Evolutionary conservation across 2,888 invertebrate species (phyloP).

Genomic region (Tetrapedia diversipes): DNA sequence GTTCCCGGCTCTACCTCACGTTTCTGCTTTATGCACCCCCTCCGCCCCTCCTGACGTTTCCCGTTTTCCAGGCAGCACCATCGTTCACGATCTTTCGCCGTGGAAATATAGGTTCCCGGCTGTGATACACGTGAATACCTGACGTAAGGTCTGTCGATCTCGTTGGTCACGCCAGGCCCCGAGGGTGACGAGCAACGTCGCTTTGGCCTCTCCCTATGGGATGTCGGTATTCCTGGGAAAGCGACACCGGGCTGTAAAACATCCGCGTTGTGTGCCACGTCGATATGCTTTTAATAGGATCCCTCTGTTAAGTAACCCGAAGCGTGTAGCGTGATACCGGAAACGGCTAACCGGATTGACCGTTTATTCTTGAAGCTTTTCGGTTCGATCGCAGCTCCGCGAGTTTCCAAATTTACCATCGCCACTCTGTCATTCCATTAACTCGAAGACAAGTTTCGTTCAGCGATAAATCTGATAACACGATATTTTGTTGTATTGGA

Average conservation of each 20-base stretch:
- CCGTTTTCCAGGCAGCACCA: no score
- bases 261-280: conserved; percentile 10
- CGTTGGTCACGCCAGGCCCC: conserved; percentile 38
- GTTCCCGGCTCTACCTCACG: conserved; percentile 51
- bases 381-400: no score
- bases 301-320: background rate
- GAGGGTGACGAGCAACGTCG: background rate
- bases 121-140: conserved; percentile 8
- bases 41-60: conserved; percentile 16
- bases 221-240: conserved; percentile 35
- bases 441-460: no score
- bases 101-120: conserved; percentile 27
- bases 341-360: no score
- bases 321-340: no score
- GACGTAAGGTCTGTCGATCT: conserved; percentile 40
- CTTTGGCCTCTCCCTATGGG: background rate
- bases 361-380: no score
- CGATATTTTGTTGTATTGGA: no score
- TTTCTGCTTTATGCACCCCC: conserved; percentile 48
- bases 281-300: conserved; percentile 4
- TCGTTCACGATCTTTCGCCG: conserved; percentile 35
- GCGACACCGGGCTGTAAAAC: conserved; percentile 9
- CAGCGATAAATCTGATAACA: no score
- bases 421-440: no score
- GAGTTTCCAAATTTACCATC: no score